Evolutionary conservation across 2,888 invertebrate species (phyloP), one percentile per base, ranked within the genome.

Genomic region (Plemyria rubiginata): DNA sequence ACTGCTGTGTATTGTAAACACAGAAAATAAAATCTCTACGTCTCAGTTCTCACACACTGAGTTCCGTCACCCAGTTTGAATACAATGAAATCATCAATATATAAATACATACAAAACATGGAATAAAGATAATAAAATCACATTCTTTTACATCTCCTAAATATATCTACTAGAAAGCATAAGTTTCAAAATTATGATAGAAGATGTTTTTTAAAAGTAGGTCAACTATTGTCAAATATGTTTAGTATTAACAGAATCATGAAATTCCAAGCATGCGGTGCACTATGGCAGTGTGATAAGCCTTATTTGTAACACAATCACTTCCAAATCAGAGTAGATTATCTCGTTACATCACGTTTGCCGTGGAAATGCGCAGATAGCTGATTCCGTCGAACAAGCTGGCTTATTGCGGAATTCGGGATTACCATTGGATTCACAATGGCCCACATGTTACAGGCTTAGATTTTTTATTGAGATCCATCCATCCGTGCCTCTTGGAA

Each of bases 301-400:
- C 9, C 45, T n/a, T 12, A 46, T 45, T 45, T 32, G 15, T 32
- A 9, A 16, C 6, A 45, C 45, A 54, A 54, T 45, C 54, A 45
- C 32, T 45, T 11, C 29, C 16, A 9, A 54, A 16, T 45, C 0
- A 16, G 38, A 22, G 32, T 32, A 11, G 32, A 54, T 54, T 54
- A 54, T 16, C 45, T 16, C 36, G 36, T 46, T n/a, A 46, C 46
- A 46, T 36, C 36, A 13, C 36, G 46, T 46, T 46, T 36, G 46
- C 36, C 36, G 46, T 46, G 54, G 46, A 54, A 54, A 54, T 45
- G 15, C 32, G 45, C 46, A 54, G 54, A 54, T 54, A 22, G 36
- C 22, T n/a, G 54, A 54, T 54, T 46, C 38, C 36, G 54, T 38
- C 46, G 45, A 54, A 38, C 46, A 54, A 43, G n/a, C 46, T 12